Base-by-base conservation (phyloP, 2,797 vertebrate genomes). In the Catostomus latipinnis region DNA sequence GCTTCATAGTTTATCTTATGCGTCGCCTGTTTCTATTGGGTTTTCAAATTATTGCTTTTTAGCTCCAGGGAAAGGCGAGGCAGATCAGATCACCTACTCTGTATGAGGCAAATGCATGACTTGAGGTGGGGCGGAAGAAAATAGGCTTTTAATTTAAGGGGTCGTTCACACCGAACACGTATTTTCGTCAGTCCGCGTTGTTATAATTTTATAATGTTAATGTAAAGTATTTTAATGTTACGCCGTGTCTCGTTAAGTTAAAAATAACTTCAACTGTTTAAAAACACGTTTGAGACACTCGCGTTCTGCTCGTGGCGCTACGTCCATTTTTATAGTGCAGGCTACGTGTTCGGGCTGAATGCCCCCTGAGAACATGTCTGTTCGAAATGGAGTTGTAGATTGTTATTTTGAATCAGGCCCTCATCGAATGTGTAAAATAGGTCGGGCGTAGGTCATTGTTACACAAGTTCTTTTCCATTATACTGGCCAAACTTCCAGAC, bases 121-220 rank as follows among this genome's bases (percentile, higher is more conserved):
- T 18, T 80, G 73, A 82, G 78, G 67, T 73, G 81, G 81, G 85
- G 85, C 85, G 74, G 73, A 67, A 57, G 49, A 57, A 54, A 71
- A 60, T 50, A 2, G 13, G 16, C 34, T 34, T 4, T 34, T 34
- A 52, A 54, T 18, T 9, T 57, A 12, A n/a, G 11, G 43, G 18
- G 11, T 34, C 34, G 34, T 34, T 34, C 34, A 34, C 34, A 6
- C 69, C 43, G 65, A 76, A 66, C 5, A 10, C 6, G 34, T 34
- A 34, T 14, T 65, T 57, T 5, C 5, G 10, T 52, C 34, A 61
- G 34, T 34, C 34, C 3, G 34, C 34, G 34, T 2, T 34, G 34
- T 34, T 18, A 18, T 18, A 18, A 18, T 18, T 18, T 18, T 18
- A 18, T 18, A 18, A 18, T 18, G 16, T 18, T 18, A 18, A 18